Percentiles rank a stretch among this genome's conserved stretches.
Conservation (phyloP, 2,113 vertebrate species). For the Spilogale gracilis region DNA sequence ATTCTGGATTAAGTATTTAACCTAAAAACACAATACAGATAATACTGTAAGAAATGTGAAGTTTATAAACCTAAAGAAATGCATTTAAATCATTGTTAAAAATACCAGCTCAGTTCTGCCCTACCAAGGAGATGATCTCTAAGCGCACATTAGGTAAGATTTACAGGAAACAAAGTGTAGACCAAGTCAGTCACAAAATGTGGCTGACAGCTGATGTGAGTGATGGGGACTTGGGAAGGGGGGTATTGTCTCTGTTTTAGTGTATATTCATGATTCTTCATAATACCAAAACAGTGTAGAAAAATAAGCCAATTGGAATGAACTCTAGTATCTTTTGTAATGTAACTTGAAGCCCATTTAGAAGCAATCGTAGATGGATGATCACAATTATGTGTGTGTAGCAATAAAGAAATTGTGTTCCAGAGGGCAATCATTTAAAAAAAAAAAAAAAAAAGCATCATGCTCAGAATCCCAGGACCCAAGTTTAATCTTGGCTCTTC, state of each 20-base stretch:
- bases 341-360: background rate
- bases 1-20: constrained; percentile 35
- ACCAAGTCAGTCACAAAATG: background rate
- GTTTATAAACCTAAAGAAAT: constrained; percentile 19
- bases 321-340: background rate
- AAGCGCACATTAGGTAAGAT: background rate
- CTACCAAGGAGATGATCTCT: background rate
- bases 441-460: background rate
- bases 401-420: background rate
- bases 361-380: background rate
- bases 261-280: background rate
- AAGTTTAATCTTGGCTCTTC: background rate
- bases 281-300: background rate
- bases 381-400: background rate
- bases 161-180: background rate
- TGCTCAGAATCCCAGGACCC: background rate
- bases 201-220: background rate
- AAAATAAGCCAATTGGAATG: background rate
- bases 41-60: constrained; percentile 9
- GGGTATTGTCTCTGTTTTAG: background rate
- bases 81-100: background rate
- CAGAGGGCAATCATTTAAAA: background rate
- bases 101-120: background rate
- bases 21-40: background rate
- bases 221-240: background rate